phyloP scores from a whole-genome alignment of 2,888 invertebrate species.

The Stenodera caucasica region DNA sequence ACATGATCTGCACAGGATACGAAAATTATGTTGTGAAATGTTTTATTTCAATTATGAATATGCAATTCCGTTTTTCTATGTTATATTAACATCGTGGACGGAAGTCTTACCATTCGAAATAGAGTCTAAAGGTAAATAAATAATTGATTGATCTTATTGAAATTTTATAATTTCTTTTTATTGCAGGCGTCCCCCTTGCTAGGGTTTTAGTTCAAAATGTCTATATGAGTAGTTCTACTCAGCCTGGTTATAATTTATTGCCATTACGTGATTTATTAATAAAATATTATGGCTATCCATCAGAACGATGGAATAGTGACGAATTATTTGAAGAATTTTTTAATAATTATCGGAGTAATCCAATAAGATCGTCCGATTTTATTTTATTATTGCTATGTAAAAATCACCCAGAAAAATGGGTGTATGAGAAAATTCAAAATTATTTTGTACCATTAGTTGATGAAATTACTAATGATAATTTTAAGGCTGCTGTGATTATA shows the following conservation, averaged over 20 bases:
- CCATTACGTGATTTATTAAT: constrained; percentile 49
- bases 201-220: constrained; percentile 53
- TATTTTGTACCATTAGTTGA: constrained; percentile 42
- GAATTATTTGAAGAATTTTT: constrained; percentile 48
- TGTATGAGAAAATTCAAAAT: constrained; percentile 49
- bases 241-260: constrained; percentile 45
- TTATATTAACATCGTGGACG: constrained; percentile 54
- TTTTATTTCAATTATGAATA: constrained; percentile 53
- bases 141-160: neutral
- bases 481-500: constrained; percentile 43
- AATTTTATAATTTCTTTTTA: constrained; percentile 13
- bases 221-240: constrained; percentile 40
- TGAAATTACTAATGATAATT: constrained; percentile 39
- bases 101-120: constrained; percentile 54
- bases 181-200: constrained; percentile 51
- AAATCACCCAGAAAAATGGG: constrained; percentile 51
- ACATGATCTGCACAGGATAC: constrained; percentile 52
- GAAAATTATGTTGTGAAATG: constrained; percentile 55
- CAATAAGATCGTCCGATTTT: constrained; percentile 36
- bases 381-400: constrained; percentile 53
- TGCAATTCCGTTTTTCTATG: constrained; percentile 51
- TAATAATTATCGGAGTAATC: constrained; percentile 50
- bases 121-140: constrained; percentile 36
- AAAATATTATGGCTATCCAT: constrained; percentile 53
- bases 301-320: constrained; percentile 39